A percentile compares a stretch with the other conserved stretches of the same genome.
phyloP scores from a whole-genome alignment of 2,888 invertebrate species.

The Nymphalis polychloros region DNA sequence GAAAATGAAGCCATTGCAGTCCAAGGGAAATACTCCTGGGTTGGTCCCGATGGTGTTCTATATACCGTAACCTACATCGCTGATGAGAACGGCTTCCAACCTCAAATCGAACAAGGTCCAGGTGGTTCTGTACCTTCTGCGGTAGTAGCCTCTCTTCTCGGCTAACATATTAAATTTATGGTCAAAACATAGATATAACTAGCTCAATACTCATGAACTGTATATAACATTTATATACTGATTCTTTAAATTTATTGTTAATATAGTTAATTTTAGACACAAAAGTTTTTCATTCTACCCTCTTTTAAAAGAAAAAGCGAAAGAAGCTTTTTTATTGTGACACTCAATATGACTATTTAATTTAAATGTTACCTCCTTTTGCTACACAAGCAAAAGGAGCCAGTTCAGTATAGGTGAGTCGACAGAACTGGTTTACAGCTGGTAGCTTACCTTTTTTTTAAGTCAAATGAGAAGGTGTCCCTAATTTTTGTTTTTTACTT shows the following conservation, averaged over 20 bases:
- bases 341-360: too few species aligned
- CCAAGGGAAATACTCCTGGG: slow-evolving; percentile 80
- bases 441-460: too few species aligned
- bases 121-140: slow-evolving; percentile 64
- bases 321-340: too few species aligned
- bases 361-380: too few species aligned
- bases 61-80: slow-evolving; percentile 83
- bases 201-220: slow-evolving; percentile 46
- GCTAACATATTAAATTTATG: slow-evolving; percentile 49
- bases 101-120: slow-evolving; percentile 70
- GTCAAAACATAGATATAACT: slow-evolving; percentile 40
- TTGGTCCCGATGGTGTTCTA: slow-evolving; percentile 79
- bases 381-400: too few species aligned
- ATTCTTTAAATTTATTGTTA: slow-evolving; percentile 43
- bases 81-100: slow-evolving; percentile 78
- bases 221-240: slow-evolving; percentile 78
- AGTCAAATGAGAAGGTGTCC: too few species aligned
- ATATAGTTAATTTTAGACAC: slow-evolving; percentile 37
- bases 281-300: slow-evolving; percentile 4
- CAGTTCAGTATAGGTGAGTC: too few species aligned
- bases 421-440: too few species aligned
- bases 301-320: too few species aligned
- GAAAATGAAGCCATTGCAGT: slow-evolving; percentile 81
- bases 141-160: slow-evolving; percentile 66
- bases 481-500: too few species aligned